Conservation (phyloP, 2,113 vertebrate genomes). For the Girardinichthys multiradiatus region DNA sequence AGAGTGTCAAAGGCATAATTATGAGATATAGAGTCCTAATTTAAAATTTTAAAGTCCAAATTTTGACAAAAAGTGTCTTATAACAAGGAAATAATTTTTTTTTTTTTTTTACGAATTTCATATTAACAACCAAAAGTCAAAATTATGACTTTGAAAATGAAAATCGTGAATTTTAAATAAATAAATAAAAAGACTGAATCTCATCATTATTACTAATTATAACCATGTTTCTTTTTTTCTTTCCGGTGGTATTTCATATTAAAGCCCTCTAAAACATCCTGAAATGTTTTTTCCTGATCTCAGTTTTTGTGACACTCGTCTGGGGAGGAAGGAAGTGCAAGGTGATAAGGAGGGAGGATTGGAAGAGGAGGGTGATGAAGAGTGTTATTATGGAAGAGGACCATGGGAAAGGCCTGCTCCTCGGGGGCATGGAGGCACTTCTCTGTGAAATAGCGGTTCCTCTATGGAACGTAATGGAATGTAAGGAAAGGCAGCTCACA, state of each 20-base stretch:
- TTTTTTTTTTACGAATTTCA: too few species aligned
- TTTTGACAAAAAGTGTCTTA: not conserved
- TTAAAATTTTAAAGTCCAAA: not conserved
- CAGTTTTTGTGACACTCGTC: not conserved
- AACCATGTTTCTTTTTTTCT: not conserved
- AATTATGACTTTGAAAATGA: not conserved
- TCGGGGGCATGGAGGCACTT: slow-evolving; percentile 43
- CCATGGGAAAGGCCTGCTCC: slow-evolving; percentile 65
- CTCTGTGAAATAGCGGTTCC: slow-evolving; percentile 64
- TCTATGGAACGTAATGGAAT: slow-evolving; percentile 52
- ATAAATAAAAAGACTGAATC: too few species aligned
- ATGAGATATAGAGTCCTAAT: not conserved
- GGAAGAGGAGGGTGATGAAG: slow-evolving; percentile 55
- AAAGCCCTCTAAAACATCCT: slow-evolving; percentile 56
- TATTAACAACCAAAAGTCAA: not conserved
- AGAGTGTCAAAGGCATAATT: too few species aligned
- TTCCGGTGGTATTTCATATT: not conserved
- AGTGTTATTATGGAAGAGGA: slow-evolving; percentile 54
- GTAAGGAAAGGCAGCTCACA: slow-evolving; percentile 44
- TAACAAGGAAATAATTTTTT: too few species aligned
- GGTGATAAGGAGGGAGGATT: slow-evolving; percentile 65
- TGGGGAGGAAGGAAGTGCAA: slow-evolving; percentile 62
- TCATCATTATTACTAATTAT: not conserved
- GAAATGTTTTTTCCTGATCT: slow-evolving; percentile 33
- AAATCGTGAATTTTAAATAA: too few species aligned